These are phyloP conservation scores for Agrochola circellaris DNA, from an alignment of 2,888 invertebrate species.

Conservation along the genomic window DNA sequence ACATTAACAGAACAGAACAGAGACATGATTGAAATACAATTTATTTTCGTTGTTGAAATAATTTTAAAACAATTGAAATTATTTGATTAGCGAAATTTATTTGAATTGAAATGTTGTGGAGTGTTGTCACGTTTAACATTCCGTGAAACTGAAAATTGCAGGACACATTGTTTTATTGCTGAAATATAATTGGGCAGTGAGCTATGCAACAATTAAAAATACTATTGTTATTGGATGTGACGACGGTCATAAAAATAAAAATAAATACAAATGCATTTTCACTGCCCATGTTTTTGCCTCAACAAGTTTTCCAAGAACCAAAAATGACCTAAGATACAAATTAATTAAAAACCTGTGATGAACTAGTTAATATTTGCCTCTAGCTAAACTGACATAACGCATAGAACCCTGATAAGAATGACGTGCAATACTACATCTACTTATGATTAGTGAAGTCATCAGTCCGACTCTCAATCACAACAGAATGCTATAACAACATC, in stretches of 20 bases:
- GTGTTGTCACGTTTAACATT: background rate
- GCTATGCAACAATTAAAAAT: conserved; percentile 10
- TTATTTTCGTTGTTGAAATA: background rate
- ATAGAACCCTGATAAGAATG: conserved; percentile 66
- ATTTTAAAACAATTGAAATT: too few relatives aligned
- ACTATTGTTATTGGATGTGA: conserved; percentile 11
- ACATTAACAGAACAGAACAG: background rate
- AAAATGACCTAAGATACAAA: background rate
- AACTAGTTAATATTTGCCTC: conserved; percentile 31
- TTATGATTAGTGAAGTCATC: conserved; percentile 77
- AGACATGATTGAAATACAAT: background rate
- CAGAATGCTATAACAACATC: conserved; percentile 37
- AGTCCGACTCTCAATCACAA: conserved; percentile 41
- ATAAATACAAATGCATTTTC: conserved; percentile 19
- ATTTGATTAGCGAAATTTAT: background rate
- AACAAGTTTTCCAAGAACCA: background rate
- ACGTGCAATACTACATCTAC: conserved; percentile 60
- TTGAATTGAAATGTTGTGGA: background rate
- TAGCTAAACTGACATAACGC: conserved; percentile 65
- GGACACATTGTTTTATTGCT: conserved; percentile 3
- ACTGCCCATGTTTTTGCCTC: background rate
- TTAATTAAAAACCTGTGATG: background rate
- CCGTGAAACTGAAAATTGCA: background rate
- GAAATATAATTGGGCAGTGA: conserved; percentile 24
- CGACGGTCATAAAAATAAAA: conserved; percentile 24